A percentile compares a stretch with the other conserved stretches of the same genome.
These are phyloP conservation scores for Tarsius wallacei DNA, from an alignment of 2,797 vertebrate genomes.

Conservation along the genomic window DNA sequence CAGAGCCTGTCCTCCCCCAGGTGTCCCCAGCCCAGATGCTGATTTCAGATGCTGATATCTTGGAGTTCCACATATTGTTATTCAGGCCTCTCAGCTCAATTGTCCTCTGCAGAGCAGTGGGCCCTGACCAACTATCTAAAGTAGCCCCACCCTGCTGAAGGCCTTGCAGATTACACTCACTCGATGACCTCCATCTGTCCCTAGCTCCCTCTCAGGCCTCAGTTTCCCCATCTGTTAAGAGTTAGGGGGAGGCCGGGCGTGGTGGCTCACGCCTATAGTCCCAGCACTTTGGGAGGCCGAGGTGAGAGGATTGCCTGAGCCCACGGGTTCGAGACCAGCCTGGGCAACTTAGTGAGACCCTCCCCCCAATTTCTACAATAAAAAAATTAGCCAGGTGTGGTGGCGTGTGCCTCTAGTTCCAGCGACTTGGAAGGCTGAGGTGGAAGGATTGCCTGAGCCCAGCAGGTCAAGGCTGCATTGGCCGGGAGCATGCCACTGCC, in stretches of 20 bases:
- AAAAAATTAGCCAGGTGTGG: no score
- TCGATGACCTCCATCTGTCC: constrained; percentile 71
- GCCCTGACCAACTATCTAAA: constrained; percentile 76
- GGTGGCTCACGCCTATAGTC: no score
- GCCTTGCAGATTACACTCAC: constrained; percentile 47
- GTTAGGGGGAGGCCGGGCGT: neutral
- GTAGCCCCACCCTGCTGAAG: constrained; percentile 74
- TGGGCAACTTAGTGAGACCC: no score
- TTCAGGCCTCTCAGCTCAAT: constrained; percentile 68
- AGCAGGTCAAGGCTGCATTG: no score
- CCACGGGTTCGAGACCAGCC: no score
- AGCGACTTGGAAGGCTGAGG: no score
- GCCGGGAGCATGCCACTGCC: no score
- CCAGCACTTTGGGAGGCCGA: no score
- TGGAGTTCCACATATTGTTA: constrained; percentile 79
- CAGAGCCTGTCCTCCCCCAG: constrained; percentile 12
- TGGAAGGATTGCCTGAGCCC: no score
- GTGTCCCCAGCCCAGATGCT: neutral
- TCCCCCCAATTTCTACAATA: no score
- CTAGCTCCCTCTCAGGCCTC: neutral
- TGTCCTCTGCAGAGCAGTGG: constrained; percentile 40
- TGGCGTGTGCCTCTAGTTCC: no score
- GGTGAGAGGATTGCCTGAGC: no score
- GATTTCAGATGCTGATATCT: constrained; percentile 65
- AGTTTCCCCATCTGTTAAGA: neutral